A percentile compares a stretch with the other conserved stretches of the same genome.
phyloP scores from a whole-genome alignment of 1,140 invertebrate species.

The Planococcus citri region DNA sequence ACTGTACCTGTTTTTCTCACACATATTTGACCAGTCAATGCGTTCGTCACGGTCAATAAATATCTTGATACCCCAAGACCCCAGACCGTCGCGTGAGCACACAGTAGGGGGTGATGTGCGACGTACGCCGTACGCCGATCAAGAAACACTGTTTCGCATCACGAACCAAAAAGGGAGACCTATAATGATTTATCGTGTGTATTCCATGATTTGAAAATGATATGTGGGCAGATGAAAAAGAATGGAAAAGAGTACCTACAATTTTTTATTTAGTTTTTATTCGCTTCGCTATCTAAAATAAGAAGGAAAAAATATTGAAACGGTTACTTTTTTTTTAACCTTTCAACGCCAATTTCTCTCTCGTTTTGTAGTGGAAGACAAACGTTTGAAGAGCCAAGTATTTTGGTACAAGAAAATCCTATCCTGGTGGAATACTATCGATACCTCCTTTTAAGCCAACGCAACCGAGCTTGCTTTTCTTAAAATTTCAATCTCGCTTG shows the following conservation, averaged over 20 bases:
- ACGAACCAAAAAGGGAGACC: background rate
- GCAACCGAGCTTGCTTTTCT: background rate
- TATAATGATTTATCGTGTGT: background rate
- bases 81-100: background rate
- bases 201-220: background rate
- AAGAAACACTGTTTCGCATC: background rate
- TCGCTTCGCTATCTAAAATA: too few relatives aligned
- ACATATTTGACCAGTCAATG: background rate
- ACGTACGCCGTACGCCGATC: background rate
- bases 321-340: background rate
- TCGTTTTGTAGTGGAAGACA: background rate
- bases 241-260: background rate
- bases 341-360: background rate
- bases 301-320: too few relatives aligned
- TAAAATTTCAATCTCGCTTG: background rate
- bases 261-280: too few relatives aligned
- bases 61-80: background rate
- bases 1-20: background rate
- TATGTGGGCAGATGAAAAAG: background rate
- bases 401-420: background rate
- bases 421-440: background rate
- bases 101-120: background rate
- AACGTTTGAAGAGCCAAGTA: background rate
- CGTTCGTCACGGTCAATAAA: background rate
- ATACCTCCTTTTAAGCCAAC: background rate